These are phyloP conservation scores for Drosophila mauritiana DNA, from an alignment of 1,140 invertebrate species.

Conservation along the genomic window DNA sequence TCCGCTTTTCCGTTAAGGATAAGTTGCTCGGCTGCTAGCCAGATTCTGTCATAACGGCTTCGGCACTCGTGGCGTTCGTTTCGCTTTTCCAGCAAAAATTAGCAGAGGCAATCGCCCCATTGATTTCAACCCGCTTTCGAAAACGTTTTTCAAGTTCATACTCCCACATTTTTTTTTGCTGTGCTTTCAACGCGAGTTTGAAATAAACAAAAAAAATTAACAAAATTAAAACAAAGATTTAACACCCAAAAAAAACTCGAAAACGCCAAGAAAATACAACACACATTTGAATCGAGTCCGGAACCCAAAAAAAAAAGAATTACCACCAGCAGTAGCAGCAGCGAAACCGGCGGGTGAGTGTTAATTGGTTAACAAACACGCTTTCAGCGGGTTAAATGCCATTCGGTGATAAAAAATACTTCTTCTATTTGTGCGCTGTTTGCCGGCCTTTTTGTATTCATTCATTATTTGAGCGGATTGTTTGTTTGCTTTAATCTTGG, in stretches of 20 bases:
- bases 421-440: constrained; percentile 14
- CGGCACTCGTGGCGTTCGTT: constrained; percentile 78
- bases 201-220: not conserved
- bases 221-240: not conserved
- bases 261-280: not conserved
- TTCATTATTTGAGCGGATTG: constrained; percentile 17
- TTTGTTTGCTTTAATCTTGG: constrained; percentile 23
- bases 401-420: constrained; percentile 18
- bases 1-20: constrained; percentile 52
- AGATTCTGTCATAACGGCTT: constrained; percentile 83
- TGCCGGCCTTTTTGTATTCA: constrained; percentile 22
- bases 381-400: constrained; percentile 26
- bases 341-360: constrained; percentile 31
- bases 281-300: constrained; percentile 1
- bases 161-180: constrained; percentile 4
- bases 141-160: constrained; percentile 14
- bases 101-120: not conserved
- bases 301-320: not conserved
- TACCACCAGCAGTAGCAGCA: constrained; percentile 3
- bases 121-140: constrained; percentile 4
- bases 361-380: constrained; percentile 38
- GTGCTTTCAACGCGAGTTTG: constrained; percentile 6
- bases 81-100: constrained; percentile 53
- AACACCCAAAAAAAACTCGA: not conserved
- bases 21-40: constrained; percentile 75